Conservation (phyloP, 2,113 vertebrate species). For the Chaetura pelagica region DNA sequence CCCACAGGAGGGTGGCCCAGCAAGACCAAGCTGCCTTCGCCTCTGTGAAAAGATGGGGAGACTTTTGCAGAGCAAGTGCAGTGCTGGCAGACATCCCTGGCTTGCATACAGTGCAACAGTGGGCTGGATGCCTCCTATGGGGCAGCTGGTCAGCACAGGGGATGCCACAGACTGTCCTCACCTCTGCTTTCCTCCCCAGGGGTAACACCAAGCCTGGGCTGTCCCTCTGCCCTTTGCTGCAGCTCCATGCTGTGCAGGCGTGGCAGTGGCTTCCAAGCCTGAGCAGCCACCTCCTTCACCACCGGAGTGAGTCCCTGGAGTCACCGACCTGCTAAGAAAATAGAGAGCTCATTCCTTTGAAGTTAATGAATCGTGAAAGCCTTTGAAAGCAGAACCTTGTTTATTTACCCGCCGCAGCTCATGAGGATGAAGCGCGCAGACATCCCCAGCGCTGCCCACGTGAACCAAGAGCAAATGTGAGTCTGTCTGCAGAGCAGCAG, state of each 20-base stretch:
- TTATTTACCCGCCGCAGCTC: slow-evolving; percentile 59
- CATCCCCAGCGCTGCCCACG: slow-evolving; percentile 8
- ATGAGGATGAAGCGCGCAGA: slow-evolving; percentile 31
- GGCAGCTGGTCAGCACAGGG: not conserved
- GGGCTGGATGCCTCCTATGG: not conserved
- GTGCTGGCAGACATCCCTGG: fast-evolving
- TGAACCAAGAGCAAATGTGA: slow-evolving; percentile 29
- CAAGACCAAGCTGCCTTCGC: fast-evolving
- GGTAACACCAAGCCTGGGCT: fast-evolving
- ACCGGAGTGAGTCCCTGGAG: not conserved
- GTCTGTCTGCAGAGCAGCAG: not conserved
- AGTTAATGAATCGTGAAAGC: slow-evolving; percentile 68
- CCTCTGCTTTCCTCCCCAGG: not conserved
- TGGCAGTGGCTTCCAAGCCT: not conserved
- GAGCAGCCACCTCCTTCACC: not conserved
- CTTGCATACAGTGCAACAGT: fast-evolving
- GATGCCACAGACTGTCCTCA: not conserved
- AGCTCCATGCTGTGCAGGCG: not conserved
- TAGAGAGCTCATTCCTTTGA: slow-evolving; percentile 40
- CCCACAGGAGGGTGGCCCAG: not conserved
- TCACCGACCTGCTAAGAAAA: slow-evolving; percentile 40
- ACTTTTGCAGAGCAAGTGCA: not conserved
- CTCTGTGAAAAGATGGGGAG: not conserved
- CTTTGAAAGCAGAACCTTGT: slow-evolving; percentile 70
- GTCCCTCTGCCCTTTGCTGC: not conserved